Percentiles rank a stretch among this genome's conserved stretches.
These are phyloP conservation scores for Eupithecia vulgata DNA, from an alignment of 2,888 invertebrate species.

Conservation along the genomic window DNA sequence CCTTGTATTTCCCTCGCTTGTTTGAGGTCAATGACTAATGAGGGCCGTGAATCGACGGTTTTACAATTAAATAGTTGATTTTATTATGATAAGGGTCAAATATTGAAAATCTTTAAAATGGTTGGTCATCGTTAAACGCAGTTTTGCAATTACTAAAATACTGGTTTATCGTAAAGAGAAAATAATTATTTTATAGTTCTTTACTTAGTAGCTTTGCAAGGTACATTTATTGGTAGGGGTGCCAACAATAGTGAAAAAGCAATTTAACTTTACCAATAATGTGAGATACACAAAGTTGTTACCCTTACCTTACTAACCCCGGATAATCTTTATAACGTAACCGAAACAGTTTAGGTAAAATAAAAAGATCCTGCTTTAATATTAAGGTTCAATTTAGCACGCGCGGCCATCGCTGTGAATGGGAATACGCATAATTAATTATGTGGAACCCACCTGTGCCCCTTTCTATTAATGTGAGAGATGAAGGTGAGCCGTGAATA, in stretches of 20 bases:
- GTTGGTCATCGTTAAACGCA: conserved; percentile 14
- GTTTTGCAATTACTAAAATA: neutral
- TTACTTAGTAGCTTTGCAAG: neutral
- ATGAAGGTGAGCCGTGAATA: neutral
- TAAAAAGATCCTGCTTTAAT: conserved; percentile 67
- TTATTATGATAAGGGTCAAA: conserved; percentile 61
- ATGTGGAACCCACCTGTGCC: conserved; percentile 42
- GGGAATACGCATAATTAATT: neutral
- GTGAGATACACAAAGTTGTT: neutral
- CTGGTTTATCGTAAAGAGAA: neutral
- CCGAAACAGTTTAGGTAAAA: conserved; percentile 51
- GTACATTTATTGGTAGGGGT: neutral
- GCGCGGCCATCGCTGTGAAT: neutral
- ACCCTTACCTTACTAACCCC: neutral
- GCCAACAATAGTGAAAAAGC: neutral
- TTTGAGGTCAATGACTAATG: conserved; percentile 80
- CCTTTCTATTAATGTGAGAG: conserved; percentile 67
- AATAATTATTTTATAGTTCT: neutral
- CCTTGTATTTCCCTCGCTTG: conserved; percentile 76
- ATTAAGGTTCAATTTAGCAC: conserved; percentile 72
- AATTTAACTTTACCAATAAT: neutral
- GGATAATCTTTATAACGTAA: conserved; percentile 37
- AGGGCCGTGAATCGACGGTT: conserved; percentile 72
- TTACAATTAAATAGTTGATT: conserved; percentile 56
- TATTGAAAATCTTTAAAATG: conserved; percentile 46